Base-by-base conservation (phyloP, 2,113 vertebrate genomes). In the Pholis gunnellus region DNA sequence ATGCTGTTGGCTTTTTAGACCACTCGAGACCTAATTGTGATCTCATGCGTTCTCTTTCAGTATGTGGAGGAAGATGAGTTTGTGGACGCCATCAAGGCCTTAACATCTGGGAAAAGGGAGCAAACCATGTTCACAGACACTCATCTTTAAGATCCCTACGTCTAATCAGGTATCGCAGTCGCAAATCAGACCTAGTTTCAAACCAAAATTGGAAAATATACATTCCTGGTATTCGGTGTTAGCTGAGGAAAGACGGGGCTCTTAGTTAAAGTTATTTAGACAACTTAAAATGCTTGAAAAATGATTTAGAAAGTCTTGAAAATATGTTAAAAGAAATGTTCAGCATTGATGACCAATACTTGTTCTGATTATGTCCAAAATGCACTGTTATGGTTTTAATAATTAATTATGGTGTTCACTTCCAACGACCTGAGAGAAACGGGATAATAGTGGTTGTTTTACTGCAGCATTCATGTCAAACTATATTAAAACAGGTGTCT, bases 21-120 rank as follows among this genome's bases (percentile, higher is more conserved):
- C 14, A 3, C 25, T 69, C 44, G 29, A 44, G 34, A 9, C 3
- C 50, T 76, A 29, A 67, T 18, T n/a, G 11, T 63, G 25, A 31
- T 59, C 15, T 36, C 2, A 22, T 78, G 14, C 82, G 31, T 61
- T 75, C 84, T 70, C 64, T 93, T 92, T 68, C 95, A 99, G 98
- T 97, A 95, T 14, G 93, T 94, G 75, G 97, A 98, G 64, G 97
- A 99, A 83, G 97, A 97, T 1, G 97, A 98, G 74, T 94, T 98
- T 78, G 94, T 96, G 81, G 97, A 96, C 7, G 92, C 96, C 78
- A 97, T 99, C 86, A 98, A 98, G 90, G 95, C 96, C 68, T 96
- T 98, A 93, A 97, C 96, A 89, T 97, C 97, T 0, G 95, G 95
- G 77, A 97, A 96, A 61, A 97, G 97, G 86, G 97, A 98, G 67